Base-by-base conservation (phyloP, 2,888 invertebrate species). In the Nowickia ferox region DNA sequence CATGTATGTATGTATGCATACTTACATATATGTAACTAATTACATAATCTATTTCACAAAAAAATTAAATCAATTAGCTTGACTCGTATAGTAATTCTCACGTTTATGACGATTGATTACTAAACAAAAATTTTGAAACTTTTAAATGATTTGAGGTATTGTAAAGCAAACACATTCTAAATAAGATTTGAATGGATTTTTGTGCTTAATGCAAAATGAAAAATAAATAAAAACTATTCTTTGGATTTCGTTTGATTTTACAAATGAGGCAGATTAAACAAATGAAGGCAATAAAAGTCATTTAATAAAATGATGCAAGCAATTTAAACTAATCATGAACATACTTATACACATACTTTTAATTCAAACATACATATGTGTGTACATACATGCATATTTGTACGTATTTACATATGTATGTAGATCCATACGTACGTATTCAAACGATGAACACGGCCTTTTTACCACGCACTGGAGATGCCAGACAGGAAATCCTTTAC, bases 271-370 rank as follows among this genome's bases (percentile, higher is more conserved):
- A 72, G 78, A 79, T 83, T 72, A 65, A 83, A 74, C 72, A 80
- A 83, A 68, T 83, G 83, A 63, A 72, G 72, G 75, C 48, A 79
- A 86, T 82, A 82, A 82, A 85, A 79, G 40, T 86, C 69, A 82
- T 75, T 85, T 75, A 63, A 10, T n/a, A n/a, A 81, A 48, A 46
- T 44, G 63, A 71, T 65, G 19, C 46, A 57, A 63, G 63, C 5
- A 63, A 42, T 30, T 69, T 63, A 42, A 51, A 51, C 22, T 48
- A 78, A 74, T 72, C 66, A 83, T 74, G 53, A 17, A 51, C n/a
- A 51, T 53, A 53, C 19, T 0, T 17, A 53, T 9, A 53, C 6
- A 51, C n/a, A 30, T n/a, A 84, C 42, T 75, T 48, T 4, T 15
- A 57, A 53, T 74, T 57, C 22, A 38, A 53, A 53, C 30, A 66